phyloP scores from a whole-genome alignment of 1,140 invertebrate species.

The Apocrypta bakeri region DNA sequence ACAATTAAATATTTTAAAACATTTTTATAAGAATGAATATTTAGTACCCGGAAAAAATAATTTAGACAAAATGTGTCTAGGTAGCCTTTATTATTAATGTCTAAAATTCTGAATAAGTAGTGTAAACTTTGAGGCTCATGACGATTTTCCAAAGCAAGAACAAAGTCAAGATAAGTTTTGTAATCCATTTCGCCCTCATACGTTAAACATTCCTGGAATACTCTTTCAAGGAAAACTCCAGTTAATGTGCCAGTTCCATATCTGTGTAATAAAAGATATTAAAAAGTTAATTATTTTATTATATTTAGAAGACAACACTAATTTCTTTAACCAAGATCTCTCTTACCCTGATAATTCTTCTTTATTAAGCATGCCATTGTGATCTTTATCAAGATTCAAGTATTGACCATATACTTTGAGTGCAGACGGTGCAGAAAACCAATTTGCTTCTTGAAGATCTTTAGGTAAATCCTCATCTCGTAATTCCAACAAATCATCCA shows the following conservation, averaged over 20 bases:
- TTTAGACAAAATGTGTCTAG: slow-evolving; percentile 93
- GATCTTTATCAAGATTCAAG: slow-evolving; percentile 93
- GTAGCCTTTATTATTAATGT: slow-evolving; percentile 91
- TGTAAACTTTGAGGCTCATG: slow-evolving; percentile 93
- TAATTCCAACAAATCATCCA: slow-evolving; percentile 91
- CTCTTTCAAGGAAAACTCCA: slow-evolving; percentile 90
- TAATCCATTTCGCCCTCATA: slow-evolving; percentile 99
- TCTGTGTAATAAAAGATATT: slow-evolving; percentile 67
- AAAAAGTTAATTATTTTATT: not conserved
- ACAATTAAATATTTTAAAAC: slow-evolving; percentile 30
- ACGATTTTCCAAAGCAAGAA: slow-evolving; percentile 93
- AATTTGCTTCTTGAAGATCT: slow-evolving; percentile 91
- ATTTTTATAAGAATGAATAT: slow-evolving; percentile 27
- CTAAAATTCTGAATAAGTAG: slow-evolving; percentile 94
- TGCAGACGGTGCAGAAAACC: slow-evolving; percentile 95
- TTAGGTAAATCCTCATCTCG: slow-evolving; percentile 89
- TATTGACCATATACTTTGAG: slow-evolving; percentile 94
- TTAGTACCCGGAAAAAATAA: slow-evolving; percentile 90
- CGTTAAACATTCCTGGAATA: slow-evolving; percentile 96
- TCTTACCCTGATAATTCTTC: slow-evolving; percentile 89
- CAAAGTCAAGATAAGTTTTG: slow-evolving; percentile 96
- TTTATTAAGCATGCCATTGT: slow-evolving; percentile 96
- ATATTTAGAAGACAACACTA: slow-evolving; percentile 27
- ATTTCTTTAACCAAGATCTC: slow-evolving; percentile 20
- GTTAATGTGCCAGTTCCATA: slow-evolving; percentile 95